Conservation (phyloP, 2,113 vertebrate genomes). For the Solea senegalensis region DNA sequence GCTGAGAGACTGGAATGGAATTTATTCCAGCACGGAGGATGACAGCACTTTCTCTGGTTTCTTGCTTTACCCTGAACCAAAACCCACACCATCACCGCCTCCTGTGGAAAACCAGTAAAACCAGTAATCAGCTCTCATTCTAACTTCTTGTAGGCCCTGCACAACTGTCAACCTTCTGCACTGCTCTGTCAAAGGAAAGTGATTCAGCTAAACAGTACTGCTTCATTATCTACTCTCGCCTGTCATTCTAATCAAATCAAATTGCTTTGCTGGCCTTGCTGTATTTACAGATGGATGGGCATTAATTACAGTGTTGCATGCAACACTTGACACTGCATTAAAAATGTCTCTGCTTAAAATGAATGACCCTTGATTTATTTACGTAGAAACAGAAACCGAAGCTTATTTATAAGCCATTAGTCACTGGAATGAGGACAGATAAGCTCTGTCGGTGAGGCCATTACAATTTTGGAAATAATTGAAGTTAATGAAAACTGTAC, state of each 20-base stretch:
- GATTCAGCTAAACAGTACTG: conserved; percentile 17
- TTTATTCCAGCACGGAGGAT: conserved; percentile 91
- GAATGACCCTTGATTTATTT: conserved; percentile 37
- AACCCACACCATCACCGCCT: conserved; percentile 23
- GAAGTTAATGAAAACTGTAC: conserved; percentile 12
- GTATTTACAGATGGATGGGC: conserved; percentile 26
- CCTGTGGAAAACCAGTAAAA: conserved; percentile 41
- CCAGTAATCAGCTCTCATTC: conserved; percentile 6
- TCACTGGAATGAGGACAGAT: conserved; percentile 15
- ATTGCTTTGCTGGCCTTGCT: conserved; percentile 40
- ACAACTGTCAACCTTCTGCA: conserved; percentile 35
- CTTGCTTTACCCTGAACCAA: conserved; percentile 86
- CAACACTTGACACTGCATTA: conserved; percentile 63
- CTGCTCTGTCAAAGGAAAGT: conserved; percentile 34
- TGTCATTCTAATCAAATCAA: conserved; percentile 36
- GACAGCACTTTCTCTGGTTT: conserved; percentile 95
- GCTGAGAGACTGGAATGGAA: conserved; percentile 91
- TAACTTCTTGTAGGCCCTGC: conserved; percentile 36
- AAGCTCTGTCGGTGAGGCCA: conserved; percentile 14
- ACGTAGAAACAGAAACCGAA: conserved; percentile 12
- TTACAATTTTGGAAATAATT: conserved; percentile 12
- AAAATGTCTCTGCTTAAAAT: conserved; percentile 57
- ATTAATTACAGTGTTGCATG: conserved; percentile 24
- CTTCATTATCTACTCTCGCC: conserved; percentile 21
- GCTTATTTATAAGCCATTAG: conserved; percentile 32